Conservation (phyloP, 2,113 vertebrate genomes). For the Holacanthus passer region DNA sequence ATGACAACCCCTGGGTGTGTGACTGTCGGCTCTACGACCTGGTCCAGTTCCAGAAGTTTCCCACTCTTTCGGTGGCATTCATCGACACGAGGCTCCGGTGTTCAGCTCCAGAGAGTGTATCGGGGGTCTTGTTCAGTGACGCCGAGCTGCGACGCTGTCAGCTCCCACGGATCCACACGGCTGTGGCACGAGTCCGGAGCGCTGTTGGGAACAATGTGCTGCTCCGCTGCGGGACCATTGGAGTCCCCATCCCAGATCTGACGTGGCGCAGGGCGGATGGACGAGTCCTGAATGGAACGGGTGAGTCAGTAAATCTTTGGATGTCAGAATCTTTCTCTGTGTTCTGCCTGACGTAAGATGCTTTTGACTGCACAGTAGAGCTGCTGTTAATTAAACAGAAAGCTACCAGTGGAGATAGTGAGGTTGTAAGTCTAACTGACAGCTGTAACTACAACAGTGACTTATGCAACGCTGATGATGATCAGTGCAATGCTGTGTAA, state of each 20-base stretch:
- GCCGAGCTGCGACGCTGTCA: constrained; percentile 92
- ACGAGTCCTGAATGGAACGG: constrained; percentile 89
- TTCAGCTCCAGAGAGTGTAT: constrained; percentile 88
- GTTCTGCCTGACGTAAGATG: constrained; percentile 44
- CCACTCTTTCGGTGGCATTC: constrained; percentile 89
- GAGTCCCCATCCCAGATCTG: constrained; percentile 92
- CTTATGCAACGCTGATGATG: constrained; percentile 55
- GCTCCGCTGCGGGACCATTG: constrained; percentile 92
- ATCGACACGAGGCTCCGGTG: constrained; percentile 92
- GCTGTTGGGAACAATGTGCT: constrained; percentile 92
- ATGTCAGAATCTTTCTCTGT: background rate
- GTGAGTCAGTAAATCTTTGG: constrained; percentile 77
- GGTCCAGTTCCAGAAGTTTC: constrained; percentile 91
- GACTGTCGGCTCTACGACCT: constrained; percentile 96
- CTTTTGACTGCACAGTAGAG: constrained; percentile 44
- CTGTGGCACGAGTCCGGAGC: constrained; percentile 89
- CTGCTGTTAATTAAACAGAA: constrained; percentile 70
- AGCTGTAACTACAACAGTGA: constrained; percentile 42
- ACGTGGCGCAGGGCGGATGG: constrained; percentile 91
- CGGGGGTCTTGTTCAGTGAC: constrained; percentile 91
- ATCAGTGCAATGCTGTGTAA: constrained; percentile 52
- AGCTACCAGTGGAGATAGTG: constrained; percentile 36
- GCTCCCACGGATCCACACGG: constrained; percentile 89
- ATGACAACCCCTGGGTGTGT: constrained; percentile 97
- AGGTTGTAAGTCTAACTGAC: constrained; percentile 63